Conservation (phyloP, 2,888 invertebrate species). For the Ditylenchus weischeri region DNA sequence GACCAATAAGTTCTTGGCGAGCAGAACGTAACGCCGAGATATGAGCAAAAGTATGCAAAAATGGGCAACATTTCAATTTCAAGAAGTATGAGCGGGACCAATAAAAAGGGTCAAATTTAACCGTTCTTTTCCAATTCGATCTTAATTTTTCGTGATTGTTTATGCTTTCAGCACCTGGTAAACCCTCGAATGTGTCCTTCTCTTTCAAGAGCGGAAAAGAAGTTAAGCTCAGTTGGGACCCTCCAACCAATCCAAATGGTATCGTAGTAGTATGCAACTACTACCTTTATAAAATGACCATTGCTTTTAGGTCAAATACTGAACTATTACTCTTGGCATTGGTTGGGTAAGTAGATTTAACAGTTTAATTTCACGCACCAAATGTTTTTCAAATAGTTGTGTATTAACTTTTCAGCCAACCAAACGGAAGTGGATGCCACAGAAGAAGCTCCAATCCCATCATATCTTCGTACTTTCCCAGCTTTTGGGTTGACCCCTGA, state of each 20-base stretch:
- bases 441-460: conserved; percentile 29
- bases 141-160: no score
- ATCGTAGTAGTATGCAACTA: conserved; percentile 65
- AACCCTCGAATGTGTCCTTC: conserved; percentile 84
- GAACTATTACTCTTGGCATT: conserved; percentile 63
- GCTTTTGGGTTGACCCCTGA: conserved; percentile 78
- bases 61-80: no score
- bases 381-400: no score
- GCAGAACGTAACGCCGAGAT: no score
- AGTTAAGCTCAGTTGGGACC: conserved; percentile 90
- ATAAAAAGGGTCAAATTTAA: no score
- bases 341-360: conserved; percentile 17
- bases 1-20: no score
- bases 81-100: no score
- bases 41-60: no score
- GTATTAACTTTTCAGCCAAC: neutral
- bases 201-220: conserved; percentile 88
- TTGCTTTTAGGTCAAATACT: conserved; percentile 11
- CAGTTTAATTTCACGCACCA: no score
- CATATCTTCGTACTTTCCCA: conserved; percentile 61
- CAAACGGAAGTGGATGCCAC: conserved; percentile 19
- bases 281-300: neutral
- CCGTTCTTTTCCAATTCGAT: no score
- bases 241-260: conserved; percentile 90
- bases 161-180: conserved; percentile 69